Evolutionary conservation across 2,888 invertebrate genomes (phyloP).

Genomic region (Gymnoscelis rufifasciata): DNA sequence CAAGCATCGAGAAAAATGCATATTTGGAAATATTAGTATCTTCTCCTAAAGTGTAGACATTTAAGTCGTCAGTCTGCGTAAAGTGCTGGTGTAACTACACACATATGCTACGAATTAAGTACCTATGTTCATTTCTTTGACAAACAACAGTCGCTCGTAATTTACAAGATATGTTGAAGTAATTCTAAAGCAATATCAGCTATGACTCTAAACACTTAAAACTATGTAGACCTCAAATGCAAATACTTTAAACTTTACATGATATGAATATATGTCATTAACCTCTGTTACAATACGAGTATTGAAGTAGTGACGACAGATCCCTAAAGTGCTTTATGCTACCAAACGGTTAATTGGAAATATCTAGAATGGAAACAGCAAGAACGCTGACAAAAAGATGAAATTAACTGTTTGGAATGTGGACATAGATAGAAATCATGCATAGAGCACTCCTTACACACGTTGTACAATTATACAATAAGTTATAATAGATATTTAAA

Average conservation of each 20-base stretch:
- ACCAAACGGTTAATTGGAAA: slow-evolving; percentile 26
- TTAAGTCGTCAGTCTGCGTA: slow-evolving; percentile 59
- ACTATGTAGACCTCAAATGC: slow-evolving; percentile 79
- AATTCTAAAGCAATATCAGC: slow-evolving; percentile 77
- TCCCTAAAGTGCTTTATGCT: slow-evolving; percentile 29
- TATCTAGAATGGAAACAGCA: slow-evolving; percentile 18
- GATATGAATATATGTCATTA: slow-evolving; percentile 77
- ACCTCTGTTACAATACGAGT: slow-evolving; percentile 71
- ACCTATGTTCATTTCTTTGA: slow-evolving; percentile 39
- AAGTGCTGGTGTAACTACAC: slow-evolving; percentile 47
- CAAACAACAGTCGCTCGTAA: slow-evolving; percentile 62
- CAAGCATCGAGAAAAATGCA: slow-evolving; percentile 65
- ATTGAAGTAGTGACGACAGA: slow-evolving; percentile 59
- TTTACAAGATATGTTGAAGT: slow-evolving; percentile 77
- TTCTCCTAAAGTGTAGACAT: slow-evolving; percentile 37
- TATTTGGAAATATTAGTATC: slow-evolving; percentile 52
- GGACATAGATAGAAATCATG: slow-evolving; percentile 69
- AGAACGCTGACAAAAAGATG: slow-evolving; percentile 22
- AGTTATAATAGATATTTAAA: slow-evolving; percentile 45
- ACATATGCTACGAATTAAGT: slow-evolving; percentile 35
- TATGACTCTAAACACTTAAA: slow-evolving; percentile 77
- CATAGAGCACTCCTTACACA: slow-evolving; percentile 62
- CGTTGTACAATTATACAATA: slow-evolving; percentile 35
- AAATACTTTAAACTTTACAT: slow-evolving; percentile 78
- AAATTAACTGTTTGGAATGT: slow-evolving; percentile 67